These are phyloP conservation scores for Sturnira hondurensis DNA, from an alignment of 2,113 vertebrate species.

Conservation along the genomic window DNA sequence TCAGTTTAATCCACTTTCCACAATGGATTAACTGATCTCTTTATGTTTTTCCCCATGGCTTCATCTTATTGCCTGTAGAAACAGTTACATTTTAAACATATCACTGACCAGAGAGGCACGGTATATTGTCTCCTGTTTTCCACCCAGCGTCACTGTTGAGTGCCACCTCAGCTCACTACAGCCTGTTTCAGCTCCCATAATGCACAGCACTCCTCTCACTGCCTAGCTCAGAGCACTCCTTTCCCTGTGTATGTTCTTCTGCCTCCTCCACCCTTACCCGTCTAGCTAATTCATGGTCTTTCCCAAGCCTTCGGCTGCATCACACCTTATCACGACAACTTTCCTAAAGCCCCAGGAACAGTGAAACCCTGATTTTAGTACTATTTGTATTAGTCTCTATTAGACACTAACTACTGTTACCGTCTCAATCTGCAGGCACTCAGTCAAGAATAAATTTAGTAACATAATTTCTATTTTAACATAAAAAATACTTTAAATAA, in stretches of 20 bases:
- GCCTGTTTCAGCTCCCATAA: neutral
- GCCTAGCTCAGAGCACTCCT: neutral
- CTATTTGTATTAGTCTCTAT: neutral
- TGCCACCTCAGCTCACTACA: rapidly evolving
- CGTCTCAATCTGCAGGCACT: neutral
- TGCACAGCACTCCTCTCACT: rapidly evolving
- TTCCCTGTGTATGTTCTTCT: neutral
- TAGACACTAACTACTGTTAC: neutral
- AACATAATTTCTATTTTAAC: neutral
- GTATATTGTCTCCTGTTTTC: too few relatives aligned
- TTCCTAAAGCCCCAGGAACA: neutral
- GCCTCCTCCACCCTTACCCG: neutral
- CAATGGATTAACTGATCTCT: neutral
- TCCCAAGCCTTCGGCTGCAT: neutral
- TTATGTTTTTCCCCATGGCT: neutral
- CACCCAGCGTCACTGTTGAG: neutral
- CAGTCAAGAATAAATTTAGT: neutral
- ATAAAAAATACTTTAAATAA: neutral
- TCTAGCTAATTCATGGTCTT: neutral
- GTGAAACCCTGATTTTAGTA: neutral
- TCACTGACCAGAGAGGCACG: neutral
- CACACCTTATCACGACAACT: neutral
- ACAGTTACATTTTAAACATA: neutral
- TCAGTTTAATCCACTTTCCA: neutral
- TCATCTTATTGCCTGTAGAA: neutral